Evolutionary conservation across 2,888 invertebrate genomes (phyloP).

Genomic region (Agrotis segetum): DNA sequence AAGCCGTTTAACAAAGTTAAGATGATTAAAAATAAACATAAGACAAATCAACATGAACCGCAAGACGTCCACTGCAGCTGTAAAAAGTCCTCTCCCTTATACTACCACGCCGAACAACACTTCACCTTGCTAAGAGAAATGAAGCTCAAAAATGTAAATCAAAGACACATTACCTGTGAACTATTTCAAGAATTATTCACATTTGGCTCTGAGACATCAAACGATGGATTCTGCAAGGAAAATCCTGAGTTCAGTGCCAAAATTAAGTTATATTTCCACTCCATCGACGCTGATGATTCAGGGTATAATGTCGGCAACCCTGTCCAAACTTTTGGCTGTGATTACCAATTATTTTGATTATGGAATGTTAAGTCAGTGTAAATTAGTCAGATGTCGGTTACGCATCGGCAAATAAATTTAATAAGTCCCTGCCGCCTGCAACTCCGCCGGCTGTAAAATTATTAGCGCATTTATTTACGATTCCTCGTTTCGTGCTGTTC

Average conservation of each 20-base stretch:
- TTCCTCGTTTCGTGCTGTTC: slow-evolving; percentile 55
- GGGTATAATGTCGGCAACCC: slow-evolving; percentile 68
- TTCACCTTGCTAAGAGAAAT: slow-evolving; percentile 10
- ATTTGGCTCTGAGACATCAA: slow-evolving; percentile 77
- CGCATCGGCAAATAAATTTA: slow-evolving; percentile 82
- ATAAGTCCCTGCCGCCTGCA: slow-evolving; percentile 70
- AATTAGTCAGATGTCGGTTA: slow-evolving; percentile 79
- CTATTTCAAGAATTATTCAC: slow-evolving; percentile 75
- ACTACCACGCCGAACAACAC: no score
- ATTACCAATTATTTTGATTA: slow-evolving; percentile 83
- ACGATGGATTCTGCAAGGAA: slow-evolving; percentile 73
- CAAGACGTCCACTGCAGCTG: no score
- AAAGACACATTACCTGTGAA: slow-evolving; percentile 55
- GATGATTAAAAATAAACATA: no score
- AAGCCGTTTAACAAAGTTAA: neutral
- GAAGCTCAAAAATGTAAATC: slow-evolving; percentile 44
- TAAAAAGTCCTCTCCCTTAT: no score
- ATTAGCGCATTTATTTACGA: slow-evolving; percentile 59
- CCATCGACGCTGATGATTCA: slow-evolving; percentile 85
- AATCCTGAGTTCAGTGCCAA: slow-evolving; percentile 81
- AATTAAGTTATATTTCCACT: slow-evolving; percentile 83
- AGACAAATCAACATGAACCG: no score
- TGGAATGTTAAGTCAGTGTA: slow-evolving; percentile 76
- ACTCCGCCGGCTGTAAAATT: slow-evolving; percentile 51
- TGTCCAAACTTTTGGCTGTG: slow-evolving; percentile 80